Evolutionary conservation across 2,797 vertebrate genomes (phyloP), one percentile per base, ranked within the genome.

Genomic region (Poeciliopsis paucimaculata): DNA sequence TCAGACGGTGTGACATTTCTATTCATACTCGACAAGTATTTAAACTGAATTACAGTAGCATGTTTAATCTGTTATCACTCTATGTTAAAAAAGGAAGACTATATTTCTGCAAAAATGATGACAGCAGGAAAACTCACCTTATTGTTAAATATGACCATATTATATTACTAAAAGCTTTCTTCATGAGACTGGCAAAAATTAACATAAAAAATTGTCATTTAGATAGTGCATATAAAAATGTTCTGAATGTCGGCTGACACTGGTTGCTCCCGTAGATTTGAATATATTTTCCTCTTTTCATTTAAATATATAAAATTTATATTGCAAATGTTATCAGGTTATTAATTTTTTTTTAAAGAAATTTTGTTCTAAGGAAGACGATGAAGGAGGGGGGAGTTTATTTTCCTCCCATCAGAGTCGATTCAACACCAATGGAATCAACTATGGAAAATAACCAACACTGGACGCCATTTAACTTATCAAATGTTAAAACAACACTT

Each of bases 1-100:
- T 72, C 15, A n/a, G 43, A 57, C 68, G 83, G 76, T 28, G 60
- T 74, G 79, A 88, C 83, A 79, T 81, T 20, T 73, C 45, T 57
- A 64, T 72, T 1, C 23, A 70, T 70, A 2, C 66, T 6, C 12
- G 39, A 43, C 11, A 70, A 70, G 66, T n/a, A 15, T 43, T 43
- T 43, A 41, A 70, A 70, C 39, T 43, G 5, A 43, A 70, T n/a
- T 70, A 70, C 34, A 64, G 18, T 36, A 64, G 16, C 34, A 64
- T 23, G 62, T 64, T 36, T 64, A 10, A 64, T 36, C 28, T 64
- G 23, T n/a, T 13, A 28, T 57, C 53, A 13, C n/a, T 11, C 26
- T 57, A 5, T 11, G 13, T 28, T n/a, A 5, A 28, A 5, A 57
- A 28, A 57, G 7, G 26, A 57, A 12, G 53, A 57, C 11, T 57